These are phyloP conservation scores for Centrocercus urophasianus DNA, from an alignment of 2,113 vertebrate genomes.

Conservation along the genomic window DNA sequence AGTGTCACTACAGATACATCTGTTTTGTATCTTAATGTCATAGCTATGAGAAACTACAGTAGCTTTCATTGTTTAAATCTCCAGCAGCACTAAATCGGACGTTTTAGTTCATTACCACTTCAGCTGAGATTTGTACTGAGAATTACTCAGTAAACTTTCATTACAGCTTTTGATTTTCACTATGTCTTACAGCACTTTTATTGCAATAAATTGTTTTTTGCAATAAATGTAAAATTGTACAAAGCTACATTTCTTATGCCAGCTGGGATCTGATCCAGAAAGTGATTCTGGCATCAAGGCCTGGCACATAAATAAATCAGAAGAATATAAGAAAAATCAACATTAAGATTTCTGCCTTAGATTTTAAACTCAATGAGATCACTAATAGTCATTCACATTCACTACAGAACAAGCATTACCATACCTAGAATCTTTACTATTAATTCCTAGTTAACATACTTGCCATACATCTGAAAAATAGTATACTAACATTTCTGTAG, in stretches of 20 bases:
- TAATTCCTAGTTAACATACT: background rate
- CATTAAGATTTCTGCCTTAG: background rate
- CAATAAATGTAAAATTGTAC: slow-evolving; percentile 47
- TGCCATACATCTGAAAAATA: background rate
- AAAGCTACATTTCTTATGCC: slow-evolving; percentile 5
- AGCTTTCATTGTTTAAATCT: slow-evolving; percentile 38
- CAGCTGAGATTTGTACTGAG: slow-evolving; percentile 12
- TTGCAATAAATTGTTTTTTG: slow-evolving; percentile 57
- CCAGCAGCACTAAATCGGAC: slow-evolving; percentile 26
- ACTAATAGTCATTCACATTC: background rate
- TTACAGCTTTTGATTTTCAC: slow-evolving; percentile 54
- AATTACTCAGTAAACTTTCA: slow-evolving; percentile 60
- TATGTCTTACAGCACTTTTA: slow-evolving; percentile 44
- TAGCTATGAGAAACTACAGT: background rate
- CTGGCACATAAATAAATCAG: slow-evolving; percentile 33
- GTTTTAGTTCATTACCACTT: slow-evolving; percentile 38
- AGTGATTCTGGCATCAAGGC: slow-evolving; percentile 27
- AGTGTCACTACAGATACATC: slow-evolving; percentile 14
- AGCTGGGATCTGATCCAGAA: slow-evolving; percentile 34
- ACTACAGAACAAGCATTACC: background rate
- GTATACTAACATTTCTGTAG: background rate
- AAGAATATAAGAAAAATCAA: slow-evolving; percentile 11
- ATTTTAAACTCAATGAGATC: background rate
- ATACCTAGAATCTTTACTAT: background rate
- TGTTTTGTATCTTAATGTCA: slow-evolving; percentile 7